A percentile compares a stretch with the other conserved stretches of the same genome.
Conservation (phyloP, 2,888 invertebrate genomes). For the Elysia crispata region DNA sequence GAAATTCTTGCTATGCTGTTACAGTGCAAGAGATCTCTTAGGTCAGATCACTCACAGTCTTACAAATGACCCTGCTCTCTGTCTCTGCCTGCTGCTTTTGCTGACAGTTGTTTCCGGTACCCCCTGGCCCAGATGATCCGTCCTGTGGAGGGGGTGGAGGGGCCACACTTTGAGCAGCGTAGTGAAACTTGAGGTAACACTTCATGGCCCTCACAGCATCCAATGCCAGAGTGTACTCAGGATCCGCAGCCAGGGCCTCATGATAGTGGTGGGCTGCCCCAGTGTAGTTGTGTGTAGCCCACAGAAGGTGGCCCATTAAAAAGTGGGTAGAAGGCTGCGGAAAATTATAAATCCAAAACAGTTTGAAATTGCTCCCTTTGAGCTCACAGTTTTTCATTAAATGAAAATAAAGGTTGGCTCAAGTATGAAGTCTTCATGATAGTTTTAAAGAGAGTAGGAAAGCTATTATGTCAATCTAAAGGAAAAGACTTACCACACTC, state of each 20-base stretch:
- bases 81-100: constrained; percentile 54
- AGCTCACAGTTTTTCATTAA: too few relatives aligned
- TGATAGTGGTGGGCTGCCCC: constrained; percentile 76
- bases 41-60: constrained; percentile 63
- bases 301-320: constrained; percentile 82
- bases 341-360: constrained; percentile 27
- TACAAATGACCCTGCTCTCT: constrained; percentile 74
- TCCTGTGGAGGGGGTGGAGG: constrained; percentile 61
- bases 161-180: constrained; percentile 69
- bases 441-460: too few relatives aligned
- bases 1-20: too few relatives aligned
- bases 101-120: constrained; percentile 11
- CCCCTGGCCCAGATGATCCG: constrained; percentile 22
- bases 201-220: constrained; percentile 72
- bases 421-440: too few relatives aligned
- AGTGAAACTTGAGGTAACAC: constrained; percentile 74
- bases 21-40: too few relatives aligned
- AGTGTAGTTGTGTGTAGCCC: constrained; percentile 81
- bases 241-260: constrained; percentile 71
- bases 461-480: too few relatives aligned
- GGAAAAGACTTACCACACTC: too few relatives aligned
- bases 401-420: too few relatives aligned
- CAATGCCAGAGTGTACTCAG: constrained; percentile 67
- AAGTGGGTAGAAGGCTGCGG: constrained; percentile 85
- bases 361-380: too few relatives aligned